Base-by-base conservation (phyloP, 1,140 invertebrate species). In the Macrocentrus cingulum region DNA sequence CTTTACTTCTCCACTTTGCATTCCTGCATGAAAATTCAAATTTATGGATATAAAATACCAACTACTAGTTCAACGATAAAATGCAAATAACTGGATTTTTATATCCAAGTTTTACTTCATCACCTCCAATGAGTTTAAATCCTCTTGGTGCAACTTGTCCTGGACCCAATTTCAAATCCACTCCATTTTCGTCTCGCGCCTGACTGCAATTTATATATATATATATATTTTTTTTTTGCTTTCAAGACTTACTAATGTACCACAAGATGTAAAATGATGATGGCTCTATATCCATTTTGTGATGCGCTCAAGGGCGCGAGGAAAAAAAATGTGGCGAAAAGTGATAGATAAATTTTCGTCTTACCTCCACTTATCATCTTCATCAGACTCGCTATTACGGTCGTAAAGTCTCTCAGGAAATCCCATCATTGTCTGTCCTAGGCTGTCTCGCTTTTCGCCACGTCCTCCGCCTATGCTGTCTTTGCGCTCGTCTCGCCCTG, bases 1-100 rank as follows among this genome's bases (percentile, higher is more conserved):
- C 70, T 92, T 91, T 37, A 96, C 85, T 75, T 95, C 90, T 6
- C 92, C 89, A 61, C 86, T 84, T 48, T 84, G 82, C 32, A 84
- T 83, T 58, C 85, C 87, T 79, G 81, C 51, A 65, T n/a, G 41
- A 37, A 70, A 48, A 42, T 34, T 52, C 25, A 37, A 36, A 23
- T 51, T 54, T 20, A 3, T 46, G 3, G n/a, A 5, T 25, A n/a
- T 44, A 11, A n/a, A 11, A 49, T 23, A 13, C n/a, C n/a, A 6
- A 36, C 11, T 19, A 44, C 9, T 19, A 6, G 18, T 39, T 48
- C 7, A 13, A 13, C 9, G 7, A 49, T 41, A 20, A 6, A 23
- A 49, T 5, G 18, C 42, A 29, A 56, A 1, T 19, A 44, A 32
- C 9, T 36, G 13, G 25, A 41, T 7, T 36, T 29, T 25, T 45